Percentiles rank a stretch among this genome's conserved stretches.
These are phyloP conservation scores for Agrotis segetum DNA, from an alignment of 2,888 invertebrate species.

Conservation along the genomic window DNA sequence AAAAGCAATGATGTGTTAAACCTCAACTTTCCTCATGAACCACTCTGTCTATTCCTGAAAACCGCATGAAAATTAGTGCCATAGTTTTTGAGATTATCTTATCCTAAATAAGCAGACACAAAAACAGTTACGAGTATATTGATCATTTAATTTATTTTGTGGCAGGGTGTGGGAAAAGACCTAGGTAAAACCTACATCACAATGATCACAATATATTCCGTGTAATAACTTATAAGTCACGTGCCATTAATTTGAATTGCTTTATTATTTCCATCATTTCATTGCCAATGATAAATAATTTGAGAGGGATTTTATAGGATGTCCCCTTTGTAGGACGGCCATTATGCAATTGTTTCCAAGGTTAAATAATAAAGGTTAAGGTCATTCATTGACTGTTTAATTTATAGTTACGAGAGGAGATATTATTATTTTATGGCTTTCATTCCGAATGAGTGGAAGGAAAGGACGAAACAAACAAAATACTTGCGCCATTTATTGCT, in stretches of 20 bases:
- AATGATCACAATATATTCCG: too few species aligned
- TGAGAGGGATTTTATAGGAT: constrained; percentile 62
- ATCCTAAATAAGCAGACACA: too few species aligned
- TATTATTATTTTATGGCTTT: constrained; percentile 50
- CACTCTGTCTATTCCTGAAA: too few species aligned
- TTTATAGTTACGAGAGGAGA: constrained; percentile 48
- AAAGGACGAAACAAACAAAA: constrained; percentile 36
- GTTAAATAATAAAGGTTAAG: constrained; percentile 66
- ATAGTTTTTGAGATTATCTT: too few species aligned
- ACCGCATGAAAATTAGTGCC: too few species aligned
- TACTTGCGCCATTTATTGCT: constrained; percentile 36
- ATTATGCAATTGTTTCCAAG: constrained; percentile 71
- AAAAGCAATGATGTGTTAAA: too few species aligned
- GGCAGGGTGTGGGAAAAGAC: too few species aligned
- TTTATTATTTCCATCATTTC: constrained; percentile 47
- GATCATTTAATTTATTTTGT: too few species aligned
- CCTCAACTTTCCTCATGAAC: too few species aligned
- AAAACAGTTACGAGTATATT: too few species aligned
- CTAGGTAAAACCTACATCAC: too few species aligned
- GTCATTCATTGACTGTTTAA: constrained; percentile 53
- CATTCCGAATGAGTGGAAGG: constrained; percentile 45
- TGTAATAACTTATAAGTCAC: neutral
- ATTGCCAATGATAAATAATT: constrained; percentile 58
- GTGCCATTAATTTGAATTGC: constrained; percentile 21
- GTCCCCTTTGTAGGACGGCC: constrained; percentile 57